phyloP scores from a whole-genome alignment of 2,113 vertebrate genomes.

The Austrofundulus limnaeus region DNA sequence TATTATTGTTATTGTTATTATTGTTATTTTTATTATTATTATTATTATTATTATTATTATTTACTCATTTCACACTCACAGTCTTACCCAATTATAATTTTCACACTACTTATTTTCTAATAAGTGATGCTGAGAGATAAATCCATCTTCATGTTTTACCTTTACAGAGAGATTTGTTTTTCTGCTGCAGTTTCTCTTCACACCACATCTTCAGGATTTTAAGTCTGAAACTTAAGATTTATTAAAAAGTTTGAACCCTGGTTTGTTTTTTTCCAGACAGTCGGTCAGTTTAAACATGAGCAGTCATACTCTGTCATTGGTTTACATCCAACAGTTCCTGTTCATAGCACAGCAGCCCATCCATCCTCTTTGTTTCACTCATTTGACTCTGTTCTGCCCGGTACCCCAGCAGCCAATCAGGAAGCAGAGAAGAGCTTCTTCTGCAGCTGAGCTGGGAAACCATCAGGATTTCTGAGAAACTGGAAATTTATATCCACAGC shows the following conservation, averaged over 20 bases:
- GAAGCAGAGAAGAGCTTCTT: constrained; percentile 49
- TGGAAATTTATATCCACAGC: constrained; percentile 22
- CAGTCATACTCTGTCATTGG: neutral
- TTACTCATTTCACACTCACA: too few species aligned
- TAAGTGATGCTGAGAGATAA: neutral
- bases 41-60: too few species aligned
- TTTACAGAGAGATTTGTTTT: constrained; percentile 6
- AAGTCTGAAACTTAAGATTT: neutral
- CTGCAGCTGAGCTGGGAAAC: constrained; percentile 54
- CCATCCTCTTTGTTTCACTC: constrained; percentile 41
- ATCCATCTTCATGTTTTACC: constrained; percentile 2
- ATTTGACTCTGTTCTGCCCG: constrained; percentile 72
- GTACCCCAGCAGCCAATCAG: constrained; percentile 78
- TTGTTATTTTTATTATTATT: too few species aligned
- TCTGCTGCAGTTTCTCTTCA: constrained; percentile 3
- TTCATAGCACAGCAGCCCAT: constrained; percentile 15
- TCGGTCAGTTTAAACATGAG: neutral
- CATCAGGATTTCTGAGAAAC: constrained; percentile 35
- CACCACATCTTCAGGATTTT: neutral
- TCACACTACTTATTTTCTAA: too few species aligned
- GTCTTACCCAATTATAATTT: too few species aligned
- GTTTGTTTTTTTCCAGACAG: too few species aligned
- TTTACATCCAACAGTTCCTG: constrained; percentile 27
- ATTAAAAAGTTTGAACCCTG: neutral
- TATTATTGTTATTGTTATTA: constrained; percentile 42